These are phyloP conservation scores for Apogon talboti DNA, from an alignment of 2,797 vertebrate genomes.

Conservation along the genomic window DNA sequence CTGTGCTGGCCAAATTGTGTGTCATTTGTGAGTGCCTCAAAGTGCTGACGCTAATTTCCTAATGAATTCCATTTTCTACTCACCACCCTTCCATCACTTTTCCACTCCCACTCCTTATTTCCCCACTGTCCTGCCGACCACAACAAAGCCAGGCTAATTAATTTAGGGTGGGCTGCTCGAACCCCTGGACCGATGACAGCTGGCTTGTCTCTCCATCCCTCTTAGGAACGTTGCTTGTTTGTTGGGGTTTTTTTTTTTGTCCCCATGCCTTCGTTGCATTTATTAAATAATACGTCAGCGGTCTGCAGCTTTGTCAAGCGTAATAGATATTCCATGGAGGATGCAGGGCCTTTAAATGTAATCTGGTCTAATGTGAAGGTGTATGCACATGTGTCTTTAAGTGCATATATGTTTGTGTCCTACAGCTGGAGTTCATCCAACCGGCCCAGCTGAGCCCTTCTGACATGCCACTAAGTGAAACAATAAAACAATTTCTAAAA, in stretches of 20 bases:
- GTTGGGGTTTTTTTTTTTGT: conserved; percentile 76
- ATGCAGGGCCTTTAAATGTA: conserved; percentile 80
- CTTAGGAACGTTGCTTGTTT: conserved; percentile 81
- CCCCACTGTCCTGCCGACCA: conserved; percentile 76
- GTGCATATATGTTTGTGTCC: conserved; percentile 62
- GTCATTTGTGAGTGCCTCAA: conserved; percentile 81
- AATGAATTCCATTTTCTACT: conserved; percentile 90
- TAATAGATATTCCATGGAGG: conserved; percentile 85
- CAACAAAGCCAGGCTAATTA: conserved; percentile 88
- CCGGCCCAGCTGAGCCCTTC: conserved; percentile 68
- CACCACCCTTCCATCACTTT: conserved; percentile 74
- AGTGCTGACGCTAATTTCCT: conserved; percentile 91
- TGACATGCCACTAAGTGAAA: conserved; percentile 79
- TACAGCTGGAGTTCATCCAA: conserved; percentile 76
- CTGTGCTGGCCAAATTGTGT: conserved; percentile 78
- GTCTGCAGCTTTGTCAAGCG: conserved; percentile 81
- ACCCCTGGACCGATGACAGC: conserved; percentile 85
- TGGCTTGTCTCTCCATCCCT: conserved; percentile 79
- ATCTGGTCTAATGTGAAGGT: conserved; percentile 71
- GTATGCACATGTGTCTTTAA: conserved; percentile 53
- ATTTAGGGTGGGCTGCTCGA: conserved; percentile 82
- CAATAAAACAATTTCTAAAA: conserved; percentile 75
- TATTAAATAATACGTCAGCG: conserved; percentile 89
- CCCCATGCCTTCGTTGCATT: conserved; percentile 77
- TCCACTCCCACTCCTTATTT: conserved; percentile 60